These are phyloP conservation scores for Caenorhabditis virilis DNA, from an alignment of 2,888 invertebrate genomes.

Conservation along the genomic window DNA sequence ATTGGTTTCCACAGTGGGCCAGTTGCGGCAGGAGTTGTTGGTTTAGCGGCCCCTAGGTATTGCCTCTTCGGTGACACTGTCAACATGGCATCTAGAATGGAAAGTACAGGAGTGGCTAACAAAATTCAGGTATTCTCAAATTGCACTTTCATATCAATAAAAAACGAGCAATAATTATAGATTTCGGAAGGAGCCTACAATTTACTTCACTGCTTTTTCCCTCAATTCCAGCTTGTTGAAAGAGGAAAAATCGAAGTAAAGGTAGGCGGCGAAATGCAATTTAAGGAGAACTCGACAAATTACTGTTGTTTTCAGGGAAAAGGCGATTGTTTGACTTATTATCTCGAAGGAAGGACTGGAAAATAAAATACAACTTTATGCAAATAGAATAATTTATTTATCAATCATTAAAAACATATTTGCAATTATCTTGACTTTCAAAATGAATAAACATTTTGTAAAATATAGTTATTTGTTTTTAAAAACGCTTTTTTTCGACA, in stretches of 20 bases:
- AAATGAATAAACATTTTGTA: too few species aligned
- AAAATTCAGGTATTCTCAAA: constrained; percentile 58
- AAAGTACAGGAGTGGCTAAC: constrained; percentile 64
- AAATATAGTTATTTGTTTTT: too few species aligned
- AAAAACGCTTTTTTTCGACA: too few species aligned
- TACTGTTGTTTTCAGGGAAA: constrained; percentile 56
- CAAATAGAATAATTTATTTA: too few species aligned
- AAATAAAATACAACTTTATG: constrained; percentile 5
- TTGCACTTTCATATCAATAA: background rate
- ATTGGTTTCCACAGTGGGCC: constrained; percentile 67
- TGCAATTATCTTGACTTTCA: too few species aligned
- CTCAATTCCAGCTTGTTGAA: constrained; percentile 58
- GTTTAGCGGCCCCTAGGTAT: constrained; percentile 61
- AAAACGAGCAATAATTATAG: constrained; percentile 28
- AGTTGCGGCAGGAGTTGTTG: constrained; percentile 68
- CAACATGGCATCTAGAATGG: constrained; percentile 66
- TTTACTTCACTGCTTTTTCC: constrained; percentile 64
- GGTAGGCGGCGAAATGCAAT: too few species aligned
- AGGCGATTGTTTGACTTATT: constrained; percentile 64
- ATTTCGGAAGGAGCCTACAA: constrained; percentile 64
- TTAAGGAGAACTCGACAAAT: constrained; percentile 1
- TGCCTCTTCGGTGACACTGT: constrained; percentile 67
- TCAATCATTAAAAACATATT: too few species aligned
- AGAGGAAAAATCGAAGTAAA: constrained; percentile 67
- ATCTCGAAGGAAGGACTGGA: constrained; percentile 56